Base-by-base conservation (phyloP, 2,113 vertebrate genomes). In the Gnathonemus longibarbis region DNA sequence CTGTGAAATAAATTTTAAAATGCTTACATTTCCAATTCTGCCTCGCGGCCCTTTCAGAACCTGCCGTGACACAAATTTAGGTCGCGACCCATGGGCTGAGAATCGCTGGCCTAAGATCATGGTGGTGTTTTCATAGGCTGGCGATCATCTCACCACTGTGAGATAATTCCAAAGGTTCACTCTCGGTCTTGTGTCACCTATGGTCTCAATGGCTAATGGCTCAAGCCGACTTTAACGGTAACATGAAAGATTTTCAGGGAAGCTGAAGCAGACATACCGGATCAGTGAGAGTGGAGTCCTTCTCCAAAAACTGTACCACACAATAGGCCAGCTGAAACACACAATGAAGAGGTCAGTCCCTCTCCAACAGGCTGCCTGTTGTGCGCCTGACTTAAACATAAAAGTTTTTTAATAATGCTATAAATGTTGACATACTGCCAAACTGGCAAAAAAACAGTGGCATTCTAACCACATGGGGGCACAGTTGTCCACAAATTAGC, bases 251-350 rank as follows among this genome's bases (percentile, higher is more conserved):
- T 5, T 39, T 49, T 27, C 27, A 89, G 91, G 90, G 86, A 91
- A 90, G 35, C 46, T 56, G 89, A 86, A 2, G n/a, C 19, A 91
- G n/a, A 95, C 96, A 94, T 97, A 99, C 98, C 90, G 97, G 97
- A 92, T 99, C 98, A 90, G 98, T 99, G 92, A 99, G 96, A n/a
- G 97, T 97, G 45, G 97, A 95, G 91, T 99, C 98, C 94, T 99
- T 99, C 93, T 99, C 98, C 96, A 99, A 94, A 94, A 99, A 99
- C 96, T 99, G 98, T 90, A 99, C 98, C 90, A 99, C 98, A 94
- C 98, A 99, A 94, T 99, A 99, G 62, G 98, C 98, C 89, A 99
- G 96, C 98, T 99, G 92, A 91, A 96, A 94, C 27, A 91, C 90
- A 93, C 19, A 90, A 21, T 19, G 88, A 39, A 87, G 50, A 80